Evolutionary conservation across 2,797 vertebrate species (phyloP).

Genomic region (Fistularia tabacaria): DNA sequence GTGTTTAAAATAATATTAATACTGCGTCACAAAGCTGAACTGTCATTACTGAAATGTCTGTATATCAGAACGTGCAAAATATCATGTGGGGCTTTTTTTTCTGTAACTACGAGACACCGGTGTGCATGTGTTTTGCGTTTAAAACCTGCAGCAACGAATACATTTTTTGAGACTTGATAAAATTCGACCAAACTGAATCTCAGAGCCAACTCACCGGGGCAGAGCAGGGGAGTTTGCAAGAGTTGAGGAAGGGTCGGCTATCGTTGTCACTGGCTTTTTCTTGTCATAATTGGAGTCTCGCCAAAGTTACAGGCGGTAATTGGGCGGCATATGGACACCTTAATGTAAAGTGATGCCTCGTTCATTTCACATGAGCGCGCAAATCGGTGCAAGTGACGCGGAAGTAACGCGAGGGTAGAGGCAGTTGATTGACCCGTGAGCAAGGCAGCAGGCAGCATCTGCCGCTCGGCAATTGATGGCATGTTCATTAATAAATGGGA

Average conservation of each 20-base stretch:
- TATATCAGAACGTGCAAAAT: too few relatives aligned
- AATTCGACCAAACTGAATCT: too few relatives aligned
- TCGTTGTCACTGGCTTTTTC: slow-evolving; percentile 48
- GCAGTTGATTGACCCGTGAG: slow-evolving; percentile 67
- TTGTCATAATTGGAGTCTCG: slow-evolving; percentile 59
- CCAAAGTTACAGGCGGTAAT: slow-evolving; percentile 62
- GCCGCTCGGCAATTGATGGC: slow-evolving; percentile 57
- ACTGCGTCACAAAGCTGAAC: too few relatives aligned
- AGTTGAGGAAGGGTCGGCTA: slow-evolving; percentile 34
- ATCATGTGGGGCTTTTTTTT: too few relatives aligned
- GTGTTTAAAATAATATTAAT: too few relatives aligned
- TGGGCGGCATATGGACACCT: slow-evolving; percentile 69
- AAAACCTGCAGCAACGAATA: background rate
- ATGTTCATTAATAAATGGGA: slow-evolving; percentile 45
- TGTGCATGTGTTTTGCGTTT: background rate
- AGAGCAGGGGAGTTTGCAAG: background rate
- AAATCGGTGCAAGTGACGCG: slow-evolving; percentile 72
- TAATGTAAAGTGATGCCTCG: slow-evolving; percentile 68
- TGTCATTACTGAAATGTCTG: too few relatives aligned
- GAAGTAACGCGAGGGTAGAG: slow-evolving; percentile 59
- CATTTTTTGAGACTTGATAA: background rate
- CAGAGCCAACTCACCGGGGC: too few relatives aligned
- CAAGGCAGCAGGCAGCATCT: slow-evolving; percentile 68
- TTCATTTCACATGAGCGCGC: slow-evolving; percentile 67
- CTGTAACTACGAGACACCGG: too few relatives aligned